Conservation (phyloP, 2,888 invertebrate genomes). For the Eupeodes latifasciatus region DNA sequence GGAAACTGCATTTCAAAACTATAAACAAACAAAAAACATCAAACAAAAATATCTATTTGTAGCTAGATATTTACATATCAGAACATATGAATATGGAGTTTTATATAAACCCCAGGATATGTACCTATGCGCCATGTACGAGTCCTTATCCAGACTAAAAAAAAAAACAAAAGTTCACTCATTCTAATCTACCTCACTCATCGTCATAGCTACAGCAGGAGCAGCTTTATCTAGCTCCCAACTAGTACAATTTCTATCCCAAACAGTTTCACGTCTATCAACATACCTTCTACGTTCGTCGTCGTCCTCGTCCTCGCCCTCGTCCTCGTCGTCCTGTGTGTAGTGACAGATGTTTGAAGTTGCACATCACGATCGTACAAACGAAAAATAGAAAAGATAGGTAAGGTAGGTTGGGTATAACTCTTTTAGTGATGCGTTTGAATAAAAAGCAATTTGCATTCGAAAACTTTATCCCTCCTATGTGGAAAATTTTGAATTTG, state of each 20-base stretch:
- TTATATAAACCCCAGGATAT: slow-evolving; percentile 15
- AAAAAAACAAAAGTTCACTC: not conserved
- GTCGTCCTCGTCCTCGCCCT: too few relatives aligned
- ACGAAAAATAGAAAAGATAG: not conserved
- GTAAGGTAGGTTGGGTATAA: not conserved
- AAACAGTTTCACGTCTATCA: not conserved
- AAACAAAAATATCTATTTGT: not conserved
- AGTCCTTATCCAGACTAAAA: not conserved
- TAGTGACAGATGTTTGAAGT: slow-evolving; percentile 26
- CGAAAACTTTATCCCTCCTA: slow-evolving; percentile 46
- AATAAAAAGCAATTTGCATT: slow-evolving; percentile 69
- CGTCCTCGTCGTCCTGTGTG: not conserved
- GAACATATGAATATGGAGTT: slow-evolving; percentile 5
- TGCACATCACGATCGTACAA: not conserved
- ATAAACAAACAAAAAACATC: not conserved
- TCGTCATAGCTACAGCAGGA: too few relatives aligned
- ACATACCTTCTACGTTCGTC: too few relatives aligned
- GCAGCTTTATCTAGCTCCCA: not conserved
- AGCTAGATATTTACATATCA: slow-evolving; percentile 15
- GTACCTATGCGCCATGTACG: not conserved
- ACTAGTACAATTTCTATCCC: not conserved
- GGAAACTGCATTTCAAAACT: not conserved
- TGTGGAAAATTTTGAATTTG: slow-evolving; percentile 22
- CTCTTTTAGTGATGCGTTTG: slow-evolving; percentile 42
- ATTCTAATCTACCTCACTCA: slow-evolving; percentile 11